Evolutionary conservation across 2,113 vertebrate genomes (phyloP).

Genomic region (Tragulus kanchil): DNA sequence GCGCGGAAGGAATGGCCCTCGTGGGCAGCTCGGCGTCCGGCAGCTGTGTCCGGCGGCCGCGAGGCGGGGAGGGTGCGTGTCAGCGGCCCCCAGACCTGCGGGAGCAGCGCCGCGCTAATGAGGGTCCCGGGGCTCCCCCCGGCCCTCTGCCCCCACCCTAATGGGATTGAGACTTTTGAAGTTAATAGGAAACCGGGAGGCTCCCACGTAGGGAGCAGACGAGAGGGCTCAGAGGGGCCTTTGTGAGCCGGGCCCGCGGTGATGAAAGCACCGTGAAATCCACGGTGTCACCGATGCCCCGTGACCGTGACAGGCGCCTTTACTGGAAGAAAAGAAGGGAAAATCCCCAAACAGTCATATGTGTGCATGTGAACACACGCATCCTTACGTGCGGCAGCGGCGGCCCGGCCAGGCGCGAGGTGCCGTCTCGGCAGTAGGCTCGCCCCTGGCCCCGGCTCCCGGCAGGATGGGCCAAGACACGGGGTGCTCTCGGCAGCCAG

Average conservation of each 20-base stretch:
- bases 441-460: background rate
- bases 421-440: background rate
- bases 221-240: slow-evolving; percentile 76
- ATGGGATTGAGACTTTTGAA: slow-evolving; percentile 89
- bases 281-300: slow-evolving; percentile 83
- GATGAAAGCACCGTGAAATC: slow-evolving; percentile 90
- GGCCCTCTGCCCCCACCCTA: slow-evolving; percentile 42
- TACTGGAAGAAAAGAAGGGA: background rate
- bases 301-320: slow-evolving; percentile 75
- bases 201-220: slow-evolving; percentile 66
- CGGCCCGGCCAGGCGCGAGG: background rate
- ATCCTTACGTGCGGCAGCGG: background rate
- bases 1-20: background rate
- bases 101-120: background rate
- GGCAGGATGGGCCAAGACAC: background rate
- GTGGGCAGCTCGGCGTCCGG: rapidly evolving
- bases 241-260: slow-evolving; percentile 71
- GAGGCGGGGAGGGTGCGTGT: background rate
- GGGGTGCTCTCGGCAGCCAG: background rate
- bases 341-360: rapidly evolving
- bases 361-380: background rate
- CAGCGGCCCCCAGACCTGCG: background rate
- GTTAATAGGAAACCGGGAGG: slow-evolving; percentile 84
- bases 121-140: background rate
- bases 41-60: rapidly evolving